phyloP scores from a whole-genome alignment of 2,797 vertebrate genomes.

The Parauchenoglanis punctatus region DNA sequence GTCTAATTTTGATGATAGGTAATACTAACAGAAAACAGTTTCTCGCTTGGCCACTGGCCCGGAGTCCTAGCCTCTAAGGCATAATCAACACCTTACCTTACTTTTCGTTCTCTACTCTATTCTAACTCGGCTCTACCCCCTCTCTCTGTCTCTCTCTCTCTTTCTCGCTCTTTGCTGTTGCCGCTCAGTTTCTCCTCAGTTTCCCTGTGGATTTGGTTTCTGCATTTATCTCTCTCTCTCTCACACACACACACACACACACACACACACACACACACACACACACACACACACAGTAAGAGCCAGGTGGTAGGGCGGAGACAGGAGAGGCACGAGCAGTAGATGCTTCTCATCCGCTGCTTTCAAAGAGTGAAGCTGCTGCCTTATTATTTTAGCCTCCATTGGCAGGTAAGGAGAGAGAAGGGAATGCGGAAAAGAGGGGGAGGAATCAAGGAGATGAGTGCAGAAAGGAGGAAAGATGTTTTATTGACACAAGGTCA shows the following conservation, averaged over 20 bases:
- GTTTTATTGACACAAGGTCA: conserved; percentile 7
- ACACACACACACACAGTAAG: conserved; percentile 30
- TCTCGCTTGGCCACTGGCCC: conserved; percentile 10
- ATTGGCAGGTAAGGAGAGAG: not conserved
- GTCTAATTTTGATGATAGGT: conserved; percentile 50
- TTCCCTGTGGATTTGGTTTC: conserved; percentile 22
- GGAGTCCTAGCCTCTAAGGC: not conserved
- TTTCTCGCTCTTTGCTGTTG: conserved; percentile 10
- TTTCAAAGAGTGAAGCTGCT: conserved; percentile 42
- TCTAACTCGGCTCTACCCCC: not conserved
- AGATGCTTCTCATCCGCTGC: conserved; percentile 25
- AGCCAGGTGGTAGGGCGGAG: conserved; percentile 53
- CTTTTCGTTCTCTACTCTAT: conserved; percentile 2
- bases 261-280: conserved; percentile 17
- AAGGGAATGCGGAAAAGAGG: not conserved
- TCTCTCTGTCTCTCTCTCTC: not conserved
- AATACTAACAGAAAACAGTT: conserved; percentile 46
- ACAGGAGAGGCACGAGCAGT: conserved; percentile 27
- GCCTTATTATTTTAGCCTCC: conserved; percentile 46
- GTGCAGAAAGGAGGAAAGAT: conserved; percentile 1
- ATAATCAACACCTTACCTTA: not conserved
- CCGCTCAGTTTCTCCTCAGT: not conserved
- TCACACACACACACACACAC: not conserved
- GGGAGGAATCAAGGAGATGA: not conserved
- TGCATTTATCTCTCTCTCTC: conserved; percentile 2